Conservation (phyloP, 2,888 invertebrate species). For the Euproctis similis region DNA sequence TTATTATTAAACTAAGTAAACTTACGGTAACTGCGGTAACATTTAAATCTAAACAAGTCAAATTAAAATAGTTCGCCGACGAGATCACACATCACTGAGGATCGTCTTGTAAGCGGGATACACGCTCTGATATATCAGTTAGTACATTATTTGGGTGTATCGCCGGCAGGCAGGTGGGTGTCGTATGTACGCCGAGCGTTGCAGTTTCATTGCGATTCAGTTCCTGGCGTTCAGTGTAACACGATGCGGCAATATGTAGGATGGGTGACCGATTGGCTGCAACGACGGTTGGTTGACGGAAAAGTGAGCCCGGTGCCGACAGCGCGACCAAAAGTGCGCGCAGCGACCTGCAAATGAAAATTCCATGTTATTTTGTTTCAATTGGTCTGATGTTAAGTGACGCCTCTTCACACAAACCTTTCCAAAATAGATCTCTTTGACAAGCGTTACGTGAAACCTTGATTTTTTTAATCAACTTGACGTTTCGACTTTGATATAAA, state of each 20-base stretch:
- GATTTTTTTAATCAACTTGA: no score
- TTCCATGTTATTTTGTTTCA: no score
- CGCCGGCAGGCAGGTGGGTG: conserved; percentile 1
- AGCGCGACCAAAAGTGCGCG: conserved; percentile 17
- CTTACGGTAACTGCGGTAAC: conserved; percentile 69
- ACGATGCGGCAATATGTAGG: conserved; percentile 14
- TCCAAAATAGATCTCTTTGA: no score
- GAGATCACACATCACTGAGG: conserved; percentile 30
- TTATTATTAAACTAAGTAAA: conserved; percentile 57
- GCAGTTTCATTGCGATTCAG: no score
- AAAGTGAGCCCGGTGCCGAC: conserved; percentile 16
- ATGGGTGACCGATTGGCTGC: no score
- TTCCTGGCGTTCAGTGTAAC: conserved; percentile 9
- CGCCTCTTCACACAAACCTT: no score
- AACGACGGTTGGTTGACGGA: conserved; percentile 17
- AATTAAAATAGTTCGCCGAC: conserved; percentile 27
- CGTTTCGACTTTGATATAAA: no score
- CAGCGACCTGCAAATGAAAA: conserved; percentile 37
- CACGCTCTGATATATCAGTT: no score
- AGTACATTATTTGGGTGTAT: conserved; percentile 10
- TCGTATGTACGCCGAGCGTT: conserved; percentile 12
- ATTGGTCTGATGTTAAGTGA: no score
- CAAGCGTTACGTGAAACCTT: no score
- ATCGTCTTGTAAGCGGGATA: no score
- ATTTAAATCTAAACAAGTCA: conserved; percentile 50